These are phyloP conservation scores for Tanypteryx hageni DNA, from an alignment of 2,888 invertebrate genomes.

Conservation along the genomic window DNA sequence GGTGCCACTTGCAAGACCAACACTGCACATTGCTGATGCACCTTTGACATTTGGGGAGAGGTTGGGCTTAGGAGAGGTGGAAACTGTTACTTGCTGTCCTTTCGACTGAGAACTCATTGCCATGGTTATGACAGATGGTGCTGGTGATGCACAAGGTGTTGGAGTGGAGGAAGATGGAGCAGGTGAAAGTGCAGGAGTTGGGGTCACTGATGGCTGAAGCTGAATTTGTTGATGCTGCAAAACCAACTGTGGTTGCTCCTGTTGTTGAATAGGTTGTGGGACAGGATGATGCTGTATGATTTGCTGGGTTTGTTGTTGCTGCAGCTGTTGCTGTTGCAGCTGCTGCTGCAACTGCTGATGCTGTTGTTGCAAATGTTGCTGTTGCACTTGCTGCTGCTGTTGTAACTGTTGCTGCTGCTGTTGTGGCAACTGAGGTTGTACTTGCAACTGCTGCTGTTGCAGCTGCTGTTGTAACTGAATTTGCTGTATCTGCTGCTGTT, in stretches of 20 bases:
- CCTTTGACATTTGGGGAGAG: constrained; percentile 51
- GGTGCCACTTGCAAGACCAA: constrained; percentile 14
- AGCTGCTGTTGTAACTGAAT: constrained; percentile 68
- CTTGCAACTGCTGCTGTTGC: constrained; percentile 44
- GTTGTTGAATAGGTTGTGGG: constrained; percentile 54
- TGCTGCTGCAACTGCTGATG: constrained; percentile 66
- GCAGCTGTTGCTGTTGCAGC: neutral
- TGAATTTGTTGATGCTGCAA: constrained; percentile 45
- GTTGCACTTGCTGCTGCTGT: constrained; percentile 67
- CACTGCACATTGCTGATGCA: neutral
- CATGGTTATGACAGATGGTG: constrained; percentile 56
- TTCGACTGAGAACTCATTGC: constrained; percentile 44
- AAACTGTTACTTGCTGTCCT: constrained; percentile 48
- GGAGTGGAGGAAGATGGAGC: constrained; percentile 52
- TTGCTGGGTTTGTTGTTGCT: constrained; percentile 30
- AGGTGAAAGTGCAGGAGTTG: constrained; percentile 48
- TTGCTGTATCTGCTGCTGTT: constrained; percentile 69
- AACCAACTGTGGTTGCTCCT: constrained; percentile 15
- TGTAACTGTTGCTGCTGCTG: constrained; percentile 67
- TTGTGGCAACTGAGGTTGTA: constrained; percentile 68
- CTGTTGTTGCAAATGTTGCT: constrained; percentile 66
- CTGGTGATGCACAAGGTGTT: constrained; percentile 30
- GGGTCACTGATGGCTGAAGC: constrained; percentile 37
- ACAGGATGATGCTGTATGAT: constrained; percentile 21
- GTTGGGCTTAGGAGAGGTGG: constrained; percentile 63